Base-by-base conservation (phyloP, 2,113 vertebrate genomes). In the Setophaga kirtlandii region DNA sequence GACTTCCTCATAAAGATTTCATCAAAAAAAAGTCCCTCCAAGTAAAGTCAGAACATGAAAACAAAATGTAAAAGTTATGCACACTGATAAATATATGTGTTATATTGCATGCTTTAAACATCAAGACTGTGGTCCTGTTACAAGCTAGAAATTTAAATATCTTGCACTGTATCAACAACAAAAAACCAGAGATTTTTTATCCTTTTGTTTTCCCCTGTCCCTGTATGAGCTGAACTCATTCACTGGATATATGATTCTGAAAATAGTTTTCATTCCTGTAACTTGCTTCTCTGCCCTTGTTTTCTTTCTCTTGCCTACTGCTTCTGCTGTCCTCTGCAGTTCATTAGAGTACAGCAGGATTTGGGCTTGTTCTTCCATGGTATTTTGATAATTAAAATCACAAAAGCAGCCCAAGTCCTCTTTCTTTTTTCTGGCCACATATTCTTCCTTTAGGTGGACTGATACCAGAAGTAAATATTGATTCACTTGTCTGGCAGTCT, bases 391-490 rank as follows among this genome's bases (percentile, higher is more conserved):
- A 90, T 92, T 0, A 8, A 81, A 74, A 74, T n/a, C 71, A 89
- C 56, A 74, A 92, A 86, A 19, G 37, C 47, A 86, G 35, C 10
- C 24, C 55, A 81, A 92, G 59, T 15, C 21, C 10, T 81, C 47
- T 78, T 74, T 77, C 47, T 47, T 92, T 96, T 80, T 93, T 70
- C 83, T 96, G 89, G 80, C 89, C 31, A 47, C 33, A 14, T 17
- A 47, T 59, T 93, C 63, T 81, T 95, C 86, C 83, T 89, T 73
- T 85, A 67, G 39, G 92, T 78, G 52, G 64, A 59, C 41, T 37
- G 22, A 87, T 78, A 97, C 20, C 62, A 93, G 67, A 89, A 63
- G 35, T 55, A 95, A 96, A 95, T 83, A 93, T 22, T 90, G 79
- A 70, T 74, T 86, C 28, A 86, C 50, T 83, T 74, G 15, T 69